These are phyloP conservation scores for Tachysurus fulvidraco DNA, from an alignment of 2,113 vertebrate genomes.

Conservation along the genomic window DNA sequence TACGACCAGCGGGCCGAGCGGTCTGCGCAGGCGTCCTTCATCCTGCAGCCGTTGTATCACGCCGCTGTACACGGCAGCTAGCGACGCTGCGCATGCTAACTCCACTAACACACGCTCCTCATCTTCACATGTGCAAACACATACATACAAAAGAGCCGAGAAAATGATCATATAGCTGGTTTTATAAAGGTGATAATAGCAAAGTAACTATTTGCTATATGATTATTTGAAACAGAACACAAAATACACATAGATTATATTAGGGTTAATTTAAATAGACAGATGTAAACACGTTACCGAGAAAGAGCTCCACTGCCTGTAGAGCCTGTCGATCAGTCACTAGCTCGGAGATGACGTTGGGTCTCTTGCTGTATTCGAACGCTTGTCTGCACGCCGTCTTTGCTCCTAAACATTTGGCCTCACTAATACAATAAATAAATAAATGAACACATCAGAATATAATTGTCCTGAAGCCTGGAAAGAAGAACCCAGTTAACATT, in stretches of 20 bases:
- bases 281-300: constrained; percentile 61
- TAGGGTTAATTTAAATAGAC: not conserved
- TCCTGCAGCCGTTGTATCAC: constrained; percentile 68
- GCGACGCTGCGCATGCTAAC: constrained; percentile 74
- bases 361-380: constrained; percentile 68
- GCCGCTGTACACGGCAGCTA: constrained; percentile 74
- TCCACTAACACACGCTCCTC: constrained; percentile 81
- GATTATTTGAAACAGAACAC: not conserved
- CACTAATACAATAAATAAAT: constrained; percentile 56
- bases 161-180: not conserved
- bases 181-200: not conserved
- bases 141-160: not conserved
- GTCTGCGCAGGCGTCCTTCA: constrained; percentile 64
- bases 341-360: constrained; percentile 70
- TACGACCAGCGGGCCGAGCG: constrained; percentile 68
- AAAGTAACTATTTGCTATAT: not conserved
- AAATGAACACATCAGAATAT: not conserved
- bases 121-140: constrained; percentile 61
- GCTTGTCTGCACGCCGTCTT: constrained; percentile 72
- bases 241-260: not conserved
- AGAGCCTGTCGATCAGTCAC: constrained; percentile 76
- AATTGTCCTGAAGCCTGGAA: not conserved
- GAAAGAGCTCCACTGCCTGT: constrained; percentile 72
- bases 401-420: constrained; percentile 75
- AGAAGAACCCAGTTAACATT: not conserved